phyloP scores from a whole-genome alignment of 2,888 invertebrate genomes.

The Falcaria lacertinaria region DNA sequence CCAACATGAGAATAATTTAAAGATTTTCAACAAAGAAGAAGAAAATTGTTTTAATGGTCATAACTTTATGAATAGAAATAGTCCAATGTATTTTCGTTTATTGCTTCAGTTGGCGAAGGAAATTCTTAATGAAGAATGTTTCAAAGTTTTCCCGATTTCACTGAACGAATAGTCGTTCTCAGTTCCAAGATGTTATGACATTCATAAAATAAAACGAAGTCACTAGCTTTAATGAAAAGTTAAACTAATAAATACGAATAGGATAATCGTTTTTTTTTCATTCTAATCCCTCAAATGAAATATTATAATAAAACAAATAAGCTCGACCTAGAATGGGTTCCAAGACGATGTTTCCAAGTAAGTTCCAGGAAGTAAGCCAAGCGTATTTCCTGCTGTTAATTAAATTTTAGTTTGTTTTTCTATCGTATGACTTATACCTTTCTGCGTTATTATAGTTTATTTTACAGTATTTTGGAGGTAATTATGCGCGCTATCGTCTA shows the following conservation, averaged over 20 bases:
- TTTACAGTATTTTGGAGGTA: no score
- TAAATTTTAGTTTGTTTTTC: no score
- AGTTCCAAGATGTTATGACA: constrained; percentile 14
- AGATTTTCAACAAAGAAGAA: constrained; percentile 17
- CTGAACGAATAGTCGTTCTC: constrained; percentile 9
- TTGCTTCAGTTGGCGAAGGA: constrained; percentile 19
- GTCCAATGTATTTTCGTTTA: constrained; percentile 27
- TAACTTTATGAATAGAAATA: constrained; percentile 17
- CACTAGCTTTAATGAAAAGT: neutral
- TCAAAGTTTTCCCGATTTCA: constrained; percentile 27
- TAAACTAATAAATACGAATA: neutral
- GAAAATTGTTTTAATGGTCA: constrained; percentile 33
- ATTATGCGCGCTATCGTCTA: no score
- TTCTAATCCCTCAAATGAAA: no score
- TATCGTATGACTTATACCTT: no score
- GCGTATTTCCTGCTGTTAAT: no score
- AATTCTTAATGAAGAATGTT: constrained; percentile 35
- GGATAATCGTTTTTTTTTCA: no score
- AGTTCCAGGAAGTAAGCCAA: no score
- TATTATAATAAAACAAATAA: no score
- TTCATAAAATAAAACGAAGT: constrained; percentile 5
- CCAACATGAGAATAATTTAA: neutral
- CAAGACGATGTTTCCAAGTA: no score
- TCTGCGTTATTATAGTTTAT: no score
- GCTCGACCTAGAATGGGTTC: no score